A percentile compares a stretch with the other conserved stretches of the same genome.
These are phyloP conservation scores for Haliclona indistincta DNA, from an alignment of 37 sponge, comb jelly and placozoan genomes.

Conservation along the genomic window DNA sequence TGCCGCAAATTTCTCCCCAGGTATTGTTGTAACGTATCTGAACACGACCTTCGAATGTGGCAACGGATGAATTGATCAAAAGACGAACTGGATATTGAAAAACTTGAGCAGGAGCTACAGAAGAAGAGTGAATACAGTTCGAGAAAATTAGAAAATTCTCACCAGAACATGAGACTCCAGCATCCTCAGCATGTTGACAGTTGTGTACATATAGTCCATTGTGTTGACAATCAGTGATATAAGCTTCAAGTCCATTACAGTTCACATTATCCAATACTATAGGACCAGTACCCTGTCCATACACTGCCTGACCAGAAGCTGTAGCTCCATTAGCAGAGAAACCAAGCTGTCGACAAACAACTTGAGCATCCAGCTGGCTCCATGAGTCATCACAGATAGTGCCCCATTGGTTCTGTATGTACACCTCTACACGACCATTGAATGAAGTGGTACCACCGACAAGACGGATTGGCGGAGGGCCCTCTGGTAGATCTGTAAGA, in stretches of 20 bases:
- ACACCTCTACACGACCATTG: constrained; percentile 42
- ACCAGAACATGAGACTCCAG: constrained; percentile 7
- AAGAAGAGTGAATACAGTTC: not conserved
- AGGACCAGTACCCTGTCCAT: constrained; percentile 15
- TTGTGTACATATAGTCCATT: constrained; percentile 5
- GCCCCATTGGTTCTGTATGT: constrained; percentile 29
- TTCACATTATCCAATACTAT: constrained; percentile 5
- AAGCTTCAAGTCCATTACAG: constrained; percentile 2
- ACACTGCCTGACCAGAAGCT: not conserved
- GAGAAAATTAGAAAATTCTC: not conserved
- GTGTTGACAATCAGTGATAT: constrained; percentile 4
- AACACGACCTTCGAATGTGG: not conserved
- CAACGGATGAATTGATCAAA: not conserved
- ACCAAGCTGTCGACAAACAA: constrained; percentile 6
- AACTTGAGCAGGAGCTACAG: not conserved
- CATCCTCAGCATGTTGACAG: constrained; percentile 9
- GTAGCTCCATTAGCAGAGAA: not conserved
- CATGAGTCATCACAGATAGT: constrained; percentile 38
- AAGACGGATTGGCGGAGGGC: constrained; percentile 10
- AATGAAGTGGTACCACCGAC: not conserved
- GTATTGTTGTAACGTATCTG: constrained; percentile 3
- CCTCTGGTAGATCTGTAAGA: not conserved
- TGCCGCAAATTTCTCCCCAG: not conserved
- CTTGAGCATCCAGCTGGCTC: constrained; percentile 8
- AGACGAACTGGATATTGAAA: constrained; percentile 8